Base-by-base conservation (phyloP, 1,140 invertebrate species). In the Drosophila kepulauana region DNA sequence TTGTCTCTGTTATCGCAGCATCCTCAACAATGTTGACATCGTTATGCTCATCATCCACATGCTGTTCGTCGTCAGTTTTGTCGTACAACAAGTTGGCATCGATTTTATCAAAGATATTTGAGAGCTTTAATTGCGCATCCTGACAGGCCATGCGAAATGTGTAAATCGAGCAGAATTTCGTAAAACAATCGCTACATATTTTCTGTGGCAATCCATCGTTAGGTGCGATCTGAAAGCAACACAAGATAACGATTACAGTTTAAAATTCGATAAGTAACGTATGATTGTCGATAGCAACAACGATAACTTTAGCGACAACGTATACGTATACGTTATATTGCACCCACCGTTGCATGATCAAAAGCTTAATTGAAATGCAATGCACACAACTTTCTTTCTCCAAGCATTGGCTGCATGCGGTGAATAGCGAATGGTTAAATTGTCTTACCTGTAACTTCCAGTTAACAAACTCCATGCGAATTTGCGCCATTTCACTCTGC, bases 31-130 rank as follows among this genome's bases (percentile, higher is more conserved):
- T 61, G 1, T 20, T 15, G 11, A 1, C 28, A 28, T 10, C 30
- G 35, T 4, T n/a, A 25, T 5, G n/a, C 16, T 16, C 52, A 16
- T 38, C 33, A 38, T 43, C 33, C 8, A 52, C 48, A 15, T 49
- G 30, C 6, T 49, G 46, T 7, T 65, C 62, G n/a, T 67, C 70
- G 1, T 69, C 79, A 6, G 49, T 74, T 3, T 71, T 81, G 13
- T 80, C 82, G 13, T 82, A 87, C 11, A 88, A 41, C 30, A 65
- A 67, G 43, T 66, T 81, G 28, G 81, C 80, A 79, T 92, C 91
- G 63, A 92, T 92, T 78, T 92, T 92, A 56, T 92, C 91, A 57
- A 91, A 92, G 52, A 92, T 91, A 64, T 91, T 89, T 1, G 75
- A 81, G 16, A 92, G 45, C 58, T 86, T 92, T 16, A 82, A 4